Base-by-base conservation (phyloP, 2,888 invertebrate species). In the Ormyrus labotus region DNA sequence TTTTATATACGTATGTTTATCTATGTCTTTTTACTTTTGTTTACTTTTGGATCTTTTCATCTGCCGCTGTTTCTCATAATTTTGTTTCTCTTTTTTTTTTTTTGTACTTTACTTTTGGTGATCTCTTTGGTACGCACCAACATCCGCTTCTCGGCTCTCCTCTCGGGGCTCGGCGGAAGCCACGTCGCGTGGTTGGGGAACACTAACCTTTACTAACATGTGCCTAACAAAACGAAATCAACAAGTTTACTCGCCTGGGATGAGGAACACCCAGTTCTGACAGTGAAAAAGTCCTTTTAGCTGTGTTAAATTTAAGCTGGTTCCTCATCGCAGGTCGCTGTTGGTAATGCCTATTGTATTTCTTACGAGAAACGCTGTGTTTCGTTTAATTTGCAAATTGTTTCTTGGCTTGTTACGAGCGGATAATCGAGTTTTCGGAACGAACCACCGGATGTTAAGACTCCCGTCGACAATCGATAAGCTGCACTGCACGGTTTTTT, bases 111-210 rank as follows among this genome's bases (percentile, higher is more conserved):
- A 19, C 11, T 63, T 65, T 78, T 75, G 19, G 53, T 68, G 80
- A 78, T 83, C 57, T 83, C 53, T 82, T 85, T 84, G 85, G 84
- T 83, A 85, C 85, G 83, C 84, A 86, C 84, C 80, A 84, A 81
- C 81, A 88, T 90, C 88, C 89, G 90, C 90, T 90, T 90, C 88
- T 90, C 88, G 90, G 90, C 89, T 90, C 90, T 90, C 87, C 88
- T 90, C 90, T 90, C 89, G 90, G 90, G 90, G 90, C 90, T 90
- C 90, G 90, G 90, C 90, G 90, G 90, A 88, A 89, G 90, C 89
- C 89, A 89, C 88, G 65, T 87, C 88, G 88, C 88, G 89, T 90
- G 89, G 88, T 89, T 89, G 88, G 89, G 88, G 87, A 87, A 85
- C 83, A 87, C 87, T 90, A 90, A 90, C 87, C 74, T 82, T 83